Conservation (phyloP, 2,888 invertebrate species). For the Unio pictorum region DNA sequence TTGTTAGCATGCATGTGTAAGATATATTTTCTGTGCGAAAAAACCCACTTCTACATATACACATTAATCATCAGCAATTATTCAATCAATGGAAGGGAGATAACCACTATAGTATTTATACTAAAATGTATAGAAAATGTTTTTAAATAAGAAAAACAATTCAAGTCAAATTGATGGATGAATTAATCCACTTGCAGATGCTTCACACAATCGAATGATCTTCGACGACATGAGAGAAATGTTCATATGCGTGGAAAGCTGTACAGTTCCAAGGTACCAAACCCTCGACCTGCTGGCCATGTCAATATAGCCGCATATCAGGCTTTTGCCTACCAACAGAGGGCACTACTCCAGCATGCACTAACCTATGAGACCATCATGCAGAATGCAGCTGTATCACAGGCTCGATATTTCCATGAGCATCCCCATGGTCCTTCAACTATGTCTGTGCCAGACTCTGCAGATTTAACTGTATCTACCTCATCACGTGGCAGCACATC, state of each 20-base stretch:
- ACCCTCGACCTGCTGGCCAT: slow-evolving; percentile 31
- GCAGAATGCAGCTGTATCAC: slow-evolving; percentile 51
- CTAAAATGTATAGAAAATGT: neutral
- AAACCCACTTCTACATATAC: too few species aligned
- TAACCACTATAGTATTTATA: neutral
- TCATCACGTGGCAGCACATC: slow-evolving; percentile 28
- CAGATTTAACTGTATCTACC: slow-evolving; percentile 33
- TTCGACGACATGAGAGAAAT: slow-evolving; percentile 62
- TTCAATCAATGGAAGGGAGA: too few species aligned
- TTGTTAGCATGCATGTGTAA: too few species aligned
- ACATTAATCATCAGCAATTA: too few species aligned
- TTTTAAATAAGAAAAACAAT: slow-evolving; percentile 24
- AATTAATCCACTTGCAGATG: slow-evolving; percentile 40
- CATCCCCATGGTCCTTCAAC: slow-evolving; percentile 10
- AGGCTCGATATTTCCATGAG: slow-evolving; percentile 25
- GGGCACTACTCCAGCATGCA: slow-evolving; percentile 60
- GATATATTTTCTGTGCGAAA: too few species aligned
- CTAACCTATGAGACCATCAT: slow-evolving; percentile 61
- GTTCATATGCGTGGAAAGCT: slow-evolving; percentile 65
- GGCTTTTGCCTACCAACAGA: slow-evolving; percentile 60
- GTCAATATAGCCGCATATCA: slow-evolving; percentile 63
- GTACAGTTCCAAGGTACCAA: slow-evolving; percentile 52
- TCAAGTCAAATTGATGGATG: slow-evolving; percentile 42
- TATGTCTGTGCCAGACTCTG: slow-evolving; percentile 19
- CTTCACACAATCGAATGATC: slow-evolving; percentile 65